These are phyloP conservation scores for Heterodera filipjevi DNA, from an alignment of 2,888 invertebrate genomes.

Conservation along the genomic window DNA sequence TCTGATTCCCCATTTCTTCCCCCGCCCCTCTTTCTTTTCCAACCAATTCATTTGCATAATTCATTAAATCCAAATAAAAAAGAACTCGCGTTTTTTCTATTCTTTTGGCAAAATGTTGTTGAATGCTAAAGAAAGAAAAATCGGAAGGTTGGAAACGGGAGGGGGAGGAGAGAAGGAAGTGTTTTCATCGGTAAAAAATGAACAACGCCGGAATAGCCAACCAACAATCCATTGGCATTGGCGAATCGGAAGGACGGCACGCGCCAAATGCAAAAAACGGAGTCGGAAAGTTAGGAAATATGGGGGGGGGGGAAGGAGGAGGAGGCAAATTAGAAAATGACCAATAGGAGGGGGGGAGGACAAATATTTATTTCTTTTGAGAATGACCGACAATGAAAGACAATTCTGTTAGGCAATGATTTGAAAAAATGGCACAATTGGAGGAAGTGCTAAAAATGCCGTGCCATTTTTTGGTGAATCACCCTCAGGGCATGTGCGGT, in stretches of 20 bases:
- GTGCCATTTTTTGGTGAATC: background rate
- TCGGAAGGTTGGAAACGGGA: background rate
- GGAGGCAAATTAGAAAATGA: too few species aligned
- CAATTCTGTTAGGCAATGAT: background rate
- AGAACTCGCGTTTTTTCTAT: background rate
- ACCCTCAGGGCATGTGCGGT: background rate
- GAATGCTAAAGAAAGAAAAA: background rate
- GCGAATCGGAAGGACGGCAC: background rate
- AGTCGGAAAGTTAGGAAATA: background rate
- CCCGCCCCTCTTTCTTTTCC: background rate
- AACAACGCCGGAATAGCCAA: background rate
- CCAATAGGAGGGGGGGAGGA: background rate
- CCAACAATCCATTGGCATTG: background rate
- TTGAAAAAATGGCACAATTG: background rate
- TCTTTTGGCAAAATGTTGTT: background rate
- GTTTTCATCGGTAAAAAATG: background rate
- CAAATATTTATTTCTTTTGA: background rate
- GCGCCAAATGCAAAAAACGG: conserved; percentile 11
- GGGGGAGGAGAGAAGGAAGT: background rate
- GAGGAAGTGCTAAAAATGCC: background rate
- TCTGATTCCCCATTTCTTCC: background rate
- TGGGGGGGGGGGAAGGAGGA: too few species aligned
- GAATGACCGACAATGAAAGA: background rate
- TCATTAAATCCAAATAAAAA: conserved; percentile 1
- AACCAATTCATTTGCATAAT: background rate